These are phyloP conservation scores for Lithophane leautieri DNA, from an alignment of 2,888 invertebrate species.

Conservation along the genomic window DNA sequence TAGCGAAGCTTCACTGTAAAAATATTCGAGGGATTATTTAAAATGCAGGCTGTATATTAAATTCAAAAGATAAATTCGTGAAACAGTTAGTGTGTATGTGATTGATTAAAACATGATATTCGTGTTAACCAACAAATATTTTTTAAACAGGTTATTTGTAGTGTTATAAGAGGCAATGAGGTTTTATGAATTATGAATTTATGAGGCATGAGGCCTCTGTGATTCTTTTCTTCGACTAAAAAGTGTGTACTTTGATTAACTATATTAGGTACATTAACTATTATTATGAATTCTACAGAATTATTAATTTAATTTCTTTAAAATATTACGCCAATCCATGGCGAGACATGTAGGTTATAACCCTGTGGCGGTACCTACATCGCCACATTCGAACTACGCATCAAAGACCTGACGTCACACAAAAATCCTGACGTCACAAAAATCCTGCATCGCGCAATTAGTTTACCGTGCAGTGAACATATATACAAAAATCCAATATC, in stretches of 20 bases:
- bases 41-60: background rate
- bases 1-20: background rate
- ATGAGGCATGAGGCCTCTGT: background rate
- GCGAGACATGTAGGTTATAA: background rate
- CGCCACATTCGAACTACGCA: no score
- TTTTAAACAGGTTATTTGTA: background rate
- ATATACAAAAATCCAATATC: no score
- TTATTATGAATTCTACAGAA: background rate
- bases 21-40: conserved; percentile 2
- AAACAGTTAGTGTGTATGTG: conserved; percentile 11
- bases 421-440: no score
- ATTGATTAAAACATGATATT: conserved; percentile 1
- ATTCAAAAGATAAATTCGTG: conserved; percentile 16
- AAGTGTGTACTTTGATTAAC: background rate
- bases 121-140: background rate
- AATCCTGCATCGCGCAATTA: no score
- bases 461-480: no score
- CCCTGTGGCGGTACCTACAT: no score
- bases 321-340: background rate
- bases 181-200: no score
- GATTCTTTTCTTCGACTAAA: background rate
- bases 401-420: no score
- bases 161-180: no score
- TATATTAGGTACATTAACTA: background rate
- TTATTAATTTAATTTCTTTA: background rate